These are phyloP conservation scores for Marmota flaviventris DNA, from an alignment of 2,113 vertebrate species.

Conservation along the genomic window DNA sequence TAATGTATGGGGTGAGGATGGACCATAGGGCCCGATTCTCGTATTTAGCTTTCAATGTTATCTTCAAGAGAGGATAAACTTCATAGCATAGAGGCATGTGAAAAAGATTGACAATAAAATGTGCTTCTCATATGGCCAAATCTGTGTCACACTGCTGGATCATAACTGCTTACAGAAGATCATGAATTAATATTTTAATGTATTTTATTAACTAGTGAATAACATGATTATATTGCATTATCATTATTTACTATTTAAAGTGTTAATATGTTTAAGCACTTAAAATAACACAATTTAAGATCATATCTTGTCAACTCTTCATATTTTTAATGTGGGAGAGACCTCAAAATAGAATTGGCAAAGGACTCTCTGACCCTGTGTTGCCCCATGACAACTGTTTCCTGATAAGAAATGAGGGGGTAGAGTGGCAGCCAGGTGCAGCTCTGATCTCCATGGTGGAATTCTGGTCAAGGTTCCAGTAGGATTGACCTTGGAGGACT, in stretches of 20 bases:
- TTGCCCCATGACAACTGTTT: background rate
- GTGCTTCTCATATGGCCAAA: background rate
- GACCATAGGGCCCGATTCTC: background rate
- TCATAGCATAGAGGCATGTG: background rate
- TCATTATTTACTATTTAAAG: background rate
- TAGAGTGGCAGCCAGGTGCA: background rate
- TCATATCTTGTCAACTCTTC: slow-evolving; percentile 31
- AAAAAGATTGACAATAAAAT: background rate
- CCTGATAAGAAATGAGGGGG: background rate
- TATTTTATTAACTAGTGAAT: background rate
- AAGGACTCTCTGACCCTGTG: background rate
- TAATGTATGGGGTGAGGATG: too few relatives aligned
- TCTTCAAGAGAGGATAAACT: background rate
- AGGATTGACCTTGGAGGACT: background rate
- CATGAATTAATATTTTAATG: background rate
- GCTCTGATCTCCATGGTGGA: background rate
- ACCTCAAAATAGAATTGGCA: slow-evolving; percentile 36
- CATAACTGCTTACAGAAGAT: background rate
- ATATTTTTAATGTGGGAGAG: background rate
- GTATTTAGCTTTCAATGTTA: background rate
- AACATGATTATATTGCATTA: background rate
- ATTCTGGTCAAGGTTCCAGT: background rate
- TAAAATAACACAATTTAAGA: slow-evolving; percentile 21
- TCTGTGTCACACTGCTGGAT: background rate
- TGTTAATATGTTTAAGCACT: background rate